phyloP scores from a whole-genome alignment of 2,888 invertebrate genomes.

The Drosophila nr. perissopoda region DNA sequence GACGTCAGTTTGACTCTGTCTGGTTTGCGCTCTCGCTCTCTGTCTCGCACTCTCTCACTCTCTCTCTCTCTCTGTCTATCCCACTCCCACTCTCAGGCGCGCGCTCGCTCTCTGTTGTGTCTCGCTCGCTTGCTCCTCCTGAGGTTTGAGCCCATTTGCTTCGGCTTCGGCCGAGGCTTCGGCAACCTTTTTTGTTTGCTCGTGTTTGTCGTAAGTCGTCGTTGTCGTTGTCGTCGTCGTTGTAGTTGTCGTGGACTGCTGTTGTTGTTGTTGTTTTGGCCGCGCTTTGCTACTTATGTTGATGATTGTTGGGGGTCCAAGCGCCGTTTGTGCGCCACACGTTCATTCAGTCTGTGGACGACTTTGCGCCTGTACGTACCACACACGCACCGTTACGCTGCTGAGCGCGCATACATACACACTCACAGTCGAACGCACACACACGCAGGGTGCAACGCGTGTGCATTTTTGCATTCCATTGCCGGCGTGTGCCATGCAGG shows the following conservation, averaged over 20 bases:
- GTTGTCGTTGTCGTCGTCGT: slow-evolving; percentile 38
- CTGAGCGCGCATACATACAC: slow-evolving; percentile 50
- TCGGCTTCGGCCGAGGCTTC: slow-evolving; percentile 66
- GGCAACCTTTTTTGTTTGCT: slow-evolving; percentile 71
- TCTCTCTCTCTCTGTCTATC: slow-evolving; percentile 28
- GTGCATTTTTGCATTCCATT: slow-evolving; percentile 68
- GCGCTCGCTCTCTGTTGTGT: slow-evolving; percentile 38
- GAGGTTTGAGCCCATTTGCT: slow-evolving; percentile 56
- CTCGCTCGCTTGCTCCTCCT: slow-evolving; percentile 68
- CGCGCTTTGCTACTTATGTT: slow-evolving; percentile 73
- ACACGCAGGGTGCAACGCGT: slow-evolving; percentile 38
- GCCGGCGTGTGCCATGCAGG: slow-evolving; percentile 72
- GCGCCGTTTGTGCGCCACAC: slow-evolving; percentile 81
- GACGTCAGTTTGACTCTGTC: slow-evolving; percentile 62
- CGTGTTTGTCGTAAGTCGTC: slow-evolving; percentile 77
- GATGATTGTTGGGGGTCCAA: slow-evolving; percentile 80
- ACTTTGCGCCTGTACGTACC: slow-evolving; percentile 83
- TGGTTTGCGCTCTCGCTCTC: slow-evolving; percentile 60
- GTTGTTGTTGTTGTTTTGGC: slow-evolving; percentile 52
- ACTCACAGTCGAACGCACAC: slow-evolving; percentile 26
- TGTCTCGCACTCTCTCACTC: slow-evolving; percentile 12
- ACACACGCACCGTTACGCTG: slow-evolving; percentile 71
- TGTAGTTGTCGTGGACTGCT: slow-evolving; percentile 49
- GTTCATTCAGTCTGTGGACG: slow-evolving; percentile 84
- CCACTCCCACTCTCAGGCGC: slow-evolving; percentile 21